Percentiles rank a stretch among this genome's conserved stretches.
Evolutionary conservation across 2,113 vertebrate species (phyloP).

Genomic region (Platichthys flesus): DNA sequence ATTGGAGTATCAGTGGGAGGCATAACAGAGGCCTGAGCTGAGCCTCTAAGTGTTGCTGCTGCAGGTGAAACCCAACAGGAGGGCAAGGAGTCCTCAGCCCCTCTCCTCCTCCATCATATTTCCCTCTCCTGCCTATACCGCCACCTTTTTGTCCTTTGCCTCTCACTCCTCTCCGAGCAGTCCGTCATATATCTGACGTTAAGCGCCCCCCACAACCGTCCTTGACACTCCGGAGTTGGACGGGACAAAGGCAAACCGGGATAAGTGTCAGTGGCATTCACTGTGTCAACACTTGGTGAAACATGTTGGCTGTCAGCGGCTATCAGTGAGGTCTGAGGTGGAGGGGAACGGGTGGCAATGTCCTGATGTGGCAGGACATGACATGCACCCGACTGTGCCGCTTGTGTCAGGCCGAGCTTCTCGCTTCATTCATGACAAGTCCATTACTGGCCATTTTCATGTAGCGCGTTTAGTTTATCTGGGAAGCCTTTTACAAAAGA

Average conservation of each 20-base stretch:
- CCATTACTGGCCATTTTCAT: slow-evolving; percentile 59
- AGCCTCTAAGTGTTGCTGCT: slow-evolving; percentile 52
- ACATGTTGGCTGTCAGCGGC: slow-evolving; percentile 74
- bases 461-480: slow-evolving; percentile 22
- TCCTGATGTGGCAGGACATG: slow-evolving; percentile 69
- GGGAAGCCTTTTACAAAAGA: slow-evolving; percentile 39
- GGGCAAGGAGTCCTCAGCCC: slow-evolving; percentile 35
- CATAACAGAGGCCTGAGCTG: slow-evolving; percentile 55
- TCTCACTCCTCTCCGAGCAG: slow-evolving; percentile 48
- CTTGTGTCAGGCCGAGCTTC: slow-evolving; percentile 61
- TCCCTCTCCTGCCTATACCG: slow-evolving; percentile 11
- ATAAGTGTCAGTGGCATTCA: slow-evolving; percentile 71
- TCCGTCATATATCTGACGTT: slow-evolving; percentile 74
- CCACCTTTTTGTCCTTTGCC: slow-evolving; percentile 53
- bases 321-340: slow-evolving; percentile 57
- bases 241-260: slow-evolving; percentile 63
- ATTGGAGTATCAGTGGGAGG: slow-evolving; percentile 71
- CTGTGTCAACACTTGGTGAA: slow-evolving; percentile 70
- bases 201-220: slow-evolving; percentile 33
- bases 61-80: slow-evolving; percentile 62
- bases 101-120: slow-evolving; percentile 20
- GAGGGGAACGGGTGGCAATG: slow-evolving; percentile 54
- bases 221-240: slow-evolving; percentile 64
- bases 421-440: slow-evolving; percentile 64
- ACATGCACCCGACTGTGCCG: slow-evolving; percentile 70